Evolutionary conservation across 2,888 invertebrate species (phyloP).

Genomic region (Leuctra nigra): DNA sequence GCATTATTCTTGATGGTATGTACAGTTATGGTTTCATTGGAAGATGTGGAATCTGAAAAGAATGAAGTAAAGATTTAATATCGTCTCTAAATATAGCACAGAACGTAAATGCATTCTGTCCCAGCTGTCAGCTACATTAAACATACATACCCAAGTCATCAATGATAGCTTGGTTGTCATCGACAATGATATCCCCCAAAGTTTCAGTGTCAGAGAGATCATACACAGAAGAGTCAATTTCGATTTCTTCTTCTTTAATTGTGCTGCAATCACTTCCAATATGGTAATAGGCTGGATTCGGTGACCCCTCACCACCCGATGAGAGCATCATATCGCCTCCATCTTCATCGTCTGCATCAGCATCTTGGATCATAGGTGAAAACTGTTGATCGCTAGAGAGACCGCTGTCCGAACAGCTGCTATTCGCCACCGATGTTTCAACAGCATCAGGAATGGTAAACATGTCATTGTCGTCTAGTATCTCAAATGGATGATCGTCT

Average conservation of each 20-base stretch:
- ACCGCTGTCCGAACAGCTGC: conserved; percentile 60
- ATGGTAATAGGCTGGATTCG: conserved; percentile 4
- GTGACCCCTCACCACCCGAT: conserved; percentile 21
- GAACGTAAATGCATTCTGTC: not conserved
- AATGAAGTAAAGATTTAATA: not conserved
- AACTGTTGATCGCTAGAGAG: conserved; percentile 51
- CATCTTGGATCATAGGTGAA: conserved; percentile 24
- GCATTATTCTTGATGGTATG: not conserved
- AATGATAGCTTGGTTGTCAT: conserved; percentile 29
- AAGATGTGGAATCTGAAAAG: conserved; percentile 1
- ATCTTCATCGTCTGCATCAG: conserved; percentile 25
- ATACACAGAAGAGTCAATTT: conserved; percentile 26
- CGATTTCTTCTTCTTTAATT: conserved; percentile 26
- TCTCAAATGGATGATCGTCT: conserved; percentile 52
- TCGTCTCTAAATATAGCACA: not conserved
- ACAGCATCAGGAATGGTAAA: conserved; percentile 9
- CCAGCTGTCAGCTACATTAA: not conserved
- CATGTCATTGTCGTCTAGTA: conserved; percentile 22
- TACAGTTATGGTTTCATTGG: not conserved
- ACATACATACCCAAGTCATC: conserved; percentile 28
- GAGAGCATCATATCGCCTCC: conserved; percentile 5
- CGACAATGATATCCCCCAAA: conserved; percentile 27
- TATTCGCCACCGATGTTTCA: conserved; percentile 29
- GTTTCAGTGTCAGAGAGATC: conserved; percentile 25
- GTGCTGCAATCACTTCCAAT: conserved; percentile 16